Evolutionary conservation across 2,888 invertebrate genomes (phyloP).

Genomic region (Amitus sp.): DNA sequence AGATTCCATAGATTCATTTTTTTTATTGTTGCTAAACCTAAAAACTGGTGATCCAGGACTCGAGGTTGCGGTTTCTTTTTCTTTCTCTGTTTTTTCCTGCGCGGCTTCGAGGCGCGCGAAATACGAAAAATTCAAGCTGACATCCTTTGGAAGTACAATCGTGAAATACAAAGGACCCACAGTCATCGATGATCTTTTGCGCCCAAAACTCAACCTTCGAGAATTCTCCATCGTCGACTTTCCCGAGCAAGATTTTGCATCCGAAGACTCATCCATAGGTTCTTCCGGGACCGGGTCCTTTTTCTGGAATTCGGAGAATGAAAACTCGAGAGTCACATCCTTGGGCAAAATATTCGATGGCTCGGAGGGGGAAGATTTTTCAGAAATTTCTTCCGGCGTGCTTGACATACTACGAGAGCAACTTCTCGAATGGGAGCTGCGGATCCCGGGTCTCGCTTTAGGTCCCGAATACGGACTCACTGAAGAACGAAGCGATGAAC

Average conservation of each 20-base stretch:
- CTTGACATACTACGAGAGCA: background rate
- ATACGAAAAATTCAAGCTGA: background rate
- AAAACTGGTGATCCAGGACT: too few species aligned
- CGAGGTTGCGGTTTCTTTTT: too few species aligned
- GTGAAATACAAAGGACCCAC: background rate
- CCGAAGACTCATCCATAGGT: too few species aligned
- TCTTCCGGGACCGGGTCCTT: background rate
- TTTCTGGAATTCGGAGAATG: background rate
- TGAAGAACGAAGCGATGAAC: background rate
- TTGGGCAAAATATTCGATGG: background rate
- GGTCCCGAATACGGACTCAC: background rate
- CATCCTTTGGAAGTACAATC: background rate
- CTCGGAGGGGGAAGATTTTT: background rate
- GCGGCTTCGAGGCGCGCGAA: too few species aligned
- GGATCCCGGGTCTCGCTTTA: too few species aligned
- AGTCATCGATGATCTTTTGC: background rate
- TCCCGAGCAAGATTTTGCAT: too few species aligned
- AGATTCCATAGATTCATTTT: constrained; percentile 1
- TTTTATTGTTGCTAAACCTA: too few species aligned
- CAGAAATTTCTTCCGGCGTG: background rate
- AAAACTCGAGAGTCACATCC: background rate
- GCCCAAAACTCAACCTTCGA: background rate
- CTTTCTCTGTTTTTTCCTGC: too few species aligned
- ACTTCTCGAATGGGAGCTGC: too few species aligned
- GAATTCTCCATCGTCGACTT: background rate